A percentile compares a stretch with the other conserved stretches of the same genome.
Evolutionary conservation across 30 jellyfish, hydroid and myxozoan genomes (phyloP).

Genomic region (Cassiopea xamachana): DNA sequence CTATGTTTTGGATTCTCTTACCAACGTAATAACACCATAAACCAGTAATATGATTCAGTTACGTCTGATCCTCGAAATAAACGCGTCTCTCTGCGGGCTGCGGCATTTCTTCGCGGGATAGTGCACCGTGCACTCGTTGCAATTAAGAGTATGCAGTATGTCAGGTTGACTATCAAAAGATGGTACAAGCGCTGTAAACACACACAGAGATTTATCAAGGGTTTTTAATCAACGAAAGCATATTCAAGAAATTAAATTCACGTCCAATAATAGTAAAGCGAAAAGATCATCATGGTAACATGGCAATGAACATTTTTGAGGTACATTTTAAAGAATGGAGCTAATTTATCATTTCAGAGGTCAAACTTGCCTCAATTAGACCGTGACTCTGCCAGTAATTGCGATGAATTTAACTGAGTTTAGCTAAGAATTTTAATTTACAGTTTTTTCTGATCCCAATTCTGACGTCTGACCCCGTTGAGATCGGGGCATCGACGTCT

Average conservation of each 20-base stretch:
- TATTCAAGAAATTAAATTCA: background rate
- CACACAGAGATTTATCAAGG: constrained; percentile 1
- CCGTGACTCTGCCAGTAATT: too few relatives aligned
- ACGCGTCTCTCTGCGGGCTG: constrained; percentile 14
- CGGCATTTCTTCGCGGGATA: background rate
- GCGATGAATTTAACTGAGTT: too few relatives aligned
- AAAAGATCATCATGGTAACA: too few relatives aligned
- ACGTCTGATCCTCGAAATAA: background rate
- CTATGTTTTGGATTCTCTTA: background rate
- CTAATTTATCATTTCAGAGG: too few relatives aligned
- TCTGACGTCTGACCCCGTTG: too few relatives aligned
- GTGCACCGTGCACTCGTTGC: background rate
- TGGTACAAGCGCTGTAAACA: background rate
- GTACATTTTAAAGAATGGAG: too few relatives aligned
- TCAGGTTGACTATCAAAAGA: background rate
- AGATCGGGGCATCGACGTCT: too few relatives aligned
- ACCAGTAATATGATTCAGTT: background rate
- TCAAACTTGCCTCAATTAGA: too few relatives aligned
- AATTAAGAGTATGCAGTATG: background rate
- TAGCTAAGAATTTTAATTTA: too few relatives aligned
- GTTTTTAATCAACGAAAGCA: background rate
- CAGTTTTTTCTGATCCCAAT: too few relatives aligned
- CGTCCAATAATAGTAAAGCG: background rate
- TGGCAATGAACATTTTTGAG: too few relatives aligned
- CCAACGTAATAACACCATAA: constrained; percentile 10